Evolutionary conservation across 1,140 invertebrate genomes (phyloP).

Genomic region (Drosophila nikananu): DNA sequence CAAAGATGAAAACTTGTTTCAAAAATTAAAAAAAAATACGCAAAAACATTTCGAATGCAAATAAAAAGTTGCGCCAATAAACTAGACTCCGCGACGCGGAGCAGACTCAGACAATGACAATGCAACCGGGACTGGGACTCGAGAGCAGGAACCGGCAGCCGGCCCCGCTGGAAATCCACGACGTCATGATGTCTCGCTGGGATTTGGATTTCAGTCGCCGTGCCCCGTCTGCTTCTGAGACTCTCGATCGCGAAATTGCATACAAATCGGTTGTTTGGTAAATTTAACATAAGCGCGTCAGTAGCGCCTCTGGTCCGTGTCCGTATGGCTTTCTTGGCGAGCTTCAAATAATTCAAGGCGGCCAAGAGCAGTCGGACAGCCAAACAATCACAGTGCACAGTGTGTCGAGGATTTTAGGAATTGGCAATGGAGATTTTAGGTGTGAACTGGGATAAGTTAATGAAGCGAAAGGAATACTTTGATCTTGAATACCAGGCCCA

Average conservation of each 20-base stretch:
- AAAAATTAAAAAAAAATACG: constrained; percentile 14
- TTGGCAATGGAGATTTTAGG: background rate
- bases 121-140: constrained; percentile 27
- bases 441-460: background rate
- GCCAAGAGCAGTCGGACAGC: constrained; percentile 23
- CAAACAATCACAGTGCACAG: constrained; percentile 37
- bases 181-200: constrained; percentile 85
- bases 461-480: background rate
- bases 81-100: constrained; percentile 80
- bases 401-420: constrained; percentile 3
- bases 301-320: constrained; percentile 77
- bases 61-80: constrained; percentile 85
- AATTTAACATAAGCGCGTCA: constrained; percentile 84
- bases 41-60: constrained; percentile 75
- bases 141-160: constrained; percentile 18
- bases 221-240: constrained; percentile 3
- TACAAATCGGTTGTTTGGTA: constrained; percentile 84
- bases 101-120: constrained; percentile 49
- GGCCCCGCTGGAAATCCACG: constrained; percentile 58
- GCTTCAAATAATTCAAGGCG: constrained; percentile 79
- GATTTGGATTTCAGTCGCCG: constrained; percentile 72
- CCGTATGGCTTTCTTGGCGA: constrained; percentile 55
- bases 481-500: background rate
- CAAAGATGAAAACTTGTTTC: constrained; percentile 12
- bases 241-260: constrained; percentile 75